Conservation (phyloP, 2,113 vertebrate species). For the Crotalus helleri region DNA sequence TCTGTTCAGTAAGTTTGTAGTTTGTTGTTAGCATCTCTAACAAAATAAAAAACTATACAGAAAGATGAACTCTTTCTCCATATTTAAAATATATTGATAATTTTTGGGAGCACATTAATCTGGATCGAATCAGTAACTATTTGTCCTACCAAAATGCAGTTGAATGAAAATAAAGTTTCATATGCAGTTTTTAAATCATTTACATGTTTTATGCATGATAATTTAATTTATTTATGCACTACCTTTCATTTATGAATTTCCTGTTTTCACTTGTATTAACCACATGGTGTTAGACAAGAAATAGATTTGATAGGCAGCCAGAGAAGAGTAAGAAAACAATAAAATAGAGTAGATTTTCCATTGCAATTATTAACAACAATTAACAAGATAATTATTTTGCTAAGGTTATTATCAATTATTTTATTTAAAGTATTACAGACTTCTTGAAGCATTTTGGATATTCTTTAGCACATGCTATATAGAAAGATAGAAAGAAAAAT, state of each 20-base stretch:
- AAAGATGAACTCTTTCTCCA: slow-evolving; percentile 65
- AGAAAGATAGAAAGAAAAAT: slow-evolving; percentile 52
- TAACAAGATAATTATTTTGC: slow-evolving; percentile 25
- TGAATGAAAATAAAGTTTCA: slow-evolving; percentile 76
- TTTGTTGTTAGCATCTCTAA: neutral
- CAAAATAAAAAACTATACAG: slow-evolving; percentile 11
- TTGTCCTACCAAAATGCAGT: slow-evolving; percentile 71
- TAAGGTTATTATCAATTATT: slow-evolving; percentile 34
- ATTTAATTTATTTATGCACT: slow-evolving; percentile 77
- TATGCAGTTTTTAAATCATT: slow-evolving; percentile 76
- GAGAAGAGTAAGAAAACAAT: slow-evolving; percentile 36
- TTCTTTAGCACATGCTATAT: slow-evolving; percentile 50
- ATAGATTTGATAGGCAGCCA: slow-evolving; percentile 54
- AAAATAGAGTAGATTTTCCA: slow-evolving; percentile 42
- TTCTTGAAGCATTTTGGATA: slow-evolving; percentile 41
- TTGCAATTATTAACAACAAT: slow-evolving; percentile 32
- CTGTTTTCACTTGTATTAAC: slow-evolving; percentile 65
- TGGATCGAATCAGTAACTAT: slow-evolving; percentile 70
- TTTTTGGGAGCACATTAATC: slow-evolving; percentile 76
- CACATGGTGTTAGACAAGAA: slow-evolving; percentile 58
- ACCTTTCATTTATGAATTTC: slow-evolving; percentile 76
- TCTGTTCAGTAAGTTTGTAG: neutral
- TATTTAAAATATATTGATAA: slow-evolving; percentile 71
- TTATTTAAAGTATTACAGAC: slow-evolving; percentile 37
- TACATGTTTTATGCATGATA: slow-evolving; percentile 80